Percentiles rank a stretch among this genome's conserved stretches.
Conservation (phyloP, 2,888 invertebrate species). For the Eupeodes latifasciatus region DNA sequence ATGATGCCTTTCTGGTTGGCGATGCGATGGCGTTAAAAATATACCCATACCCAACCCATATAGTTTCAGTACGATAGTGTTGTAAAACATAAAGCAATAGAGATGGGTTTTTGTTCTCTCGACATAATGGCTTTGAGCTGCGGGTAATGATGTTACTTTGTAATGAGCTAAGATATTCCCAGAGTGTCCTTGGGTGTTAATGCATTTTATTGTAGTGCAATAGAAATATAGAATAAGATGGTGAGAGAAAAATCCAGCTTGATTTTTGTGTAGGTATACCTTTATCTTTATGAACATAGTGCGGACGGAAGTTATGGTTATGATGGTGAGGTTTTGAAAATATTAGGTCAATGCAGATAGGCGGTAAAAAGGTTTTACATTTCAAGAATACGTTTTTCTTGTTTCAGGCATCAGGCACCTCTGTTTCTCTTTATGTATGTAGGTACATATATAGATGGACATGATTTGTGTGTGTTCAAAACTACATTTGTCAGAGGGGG, state of each 20-base stretch:
- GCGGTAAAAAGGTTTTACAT: no score
- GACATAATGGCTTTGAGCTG: constrained; percentile 31
- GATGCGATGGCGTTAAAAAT: background rate
- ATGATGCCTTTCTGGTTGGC: constrained; percentile 23
- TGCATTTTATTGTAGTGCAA: constrained; percentile 65
- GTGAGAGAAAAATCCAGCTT: constrained; percentile 31
- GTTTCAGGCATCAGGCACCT: no score
- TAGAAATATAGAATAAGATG: constrained; percentile 48
- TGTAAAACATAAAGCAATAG: constrained; percentile 40
- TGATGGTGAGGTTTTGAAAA: background rate
- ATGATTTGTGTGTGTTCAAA: no score
- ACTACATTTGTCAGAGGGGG: no score
- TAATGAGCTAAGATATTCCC: constrained; percentile 62
- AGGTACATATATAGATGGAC: no score
- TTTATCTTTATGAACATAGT: background rate
- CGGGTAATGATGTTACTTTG: constrained; percentile 66
- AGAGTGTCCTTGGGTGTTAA: constrained; percentile 62
- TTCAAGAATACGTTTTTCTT: no score
- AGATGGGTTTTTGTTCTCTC: constrained; percentile 43
- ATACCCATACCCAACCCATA: no score
- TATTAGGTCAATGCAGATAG: constrained; percentile 5
- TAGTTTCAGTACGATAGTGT: background rate
- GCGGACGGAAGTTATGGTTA: background rate
- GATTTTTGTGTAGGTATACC: background rate
- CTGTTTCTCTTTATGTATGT: no score